Conservation (phyloP, 1,140 invertebrate species). For the Bradysia coprophila region DNA sequence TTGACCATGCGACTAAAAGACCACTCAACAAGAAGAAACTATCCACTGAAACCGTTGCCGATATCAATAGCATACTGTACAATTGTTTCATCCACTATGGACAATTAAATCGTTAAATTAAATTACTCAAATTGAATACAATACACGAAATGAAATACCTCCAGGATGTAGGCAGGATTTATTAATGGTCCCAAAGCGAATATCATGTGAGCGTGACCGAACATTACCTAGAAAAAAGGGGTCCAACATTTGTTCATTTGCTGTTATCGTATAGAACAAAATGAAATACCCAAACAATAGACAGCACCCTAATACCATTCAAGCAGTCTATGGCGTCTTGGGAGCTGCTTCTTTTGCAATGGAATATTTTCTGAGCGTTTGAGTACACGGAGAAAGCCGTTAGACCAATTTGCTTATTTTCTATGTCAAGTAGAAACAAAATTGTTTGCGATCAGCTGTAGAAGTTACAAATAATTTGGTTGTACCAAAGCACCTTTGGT, state of each 20-base stretch:
- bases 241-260: too few relatives aligned
- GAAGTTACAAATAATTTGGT: not conserved
- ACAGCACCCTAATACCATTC: constrained; percentile 1
- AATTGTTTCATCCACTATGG: not conserved
- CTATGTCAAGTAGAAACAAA: not conserved
- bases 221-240: too few relatives aligned
- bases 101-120: not conserved
- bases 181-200: not conserved
- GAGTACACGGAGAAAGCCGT: constrained; percentile 1
- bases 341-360: not conserved
- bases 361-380: constrained; percentile 2
- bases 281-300: constrained; percentile 3
- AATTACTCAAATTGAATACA: not conserved
- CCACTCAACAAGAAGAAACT: constrained; percentile 1
- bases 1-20: not conserved
- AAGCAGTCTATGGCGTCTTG: not conserved
- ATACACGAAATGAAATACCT: not conserved
- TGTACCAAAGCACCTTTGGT: not conserved
- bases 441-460: too few relatives aligned
- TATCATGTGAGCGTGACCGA: not conserved
- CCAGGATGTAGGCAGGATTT: not conserved
- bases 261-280: too few relatives aligned
- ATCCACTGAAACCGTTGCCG: not conserved
- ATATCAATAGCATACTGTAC: not conserved
- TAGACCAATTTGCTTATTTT: not conserved